A percentile compares a stretch with the other conserved stretches of the same genome.
These are phyloP conservation scores for Rhogogaster chlorosoma DNA, from an alignment of 2,888 invertebrate genomes.

Conservation along the genomic window DNA sequence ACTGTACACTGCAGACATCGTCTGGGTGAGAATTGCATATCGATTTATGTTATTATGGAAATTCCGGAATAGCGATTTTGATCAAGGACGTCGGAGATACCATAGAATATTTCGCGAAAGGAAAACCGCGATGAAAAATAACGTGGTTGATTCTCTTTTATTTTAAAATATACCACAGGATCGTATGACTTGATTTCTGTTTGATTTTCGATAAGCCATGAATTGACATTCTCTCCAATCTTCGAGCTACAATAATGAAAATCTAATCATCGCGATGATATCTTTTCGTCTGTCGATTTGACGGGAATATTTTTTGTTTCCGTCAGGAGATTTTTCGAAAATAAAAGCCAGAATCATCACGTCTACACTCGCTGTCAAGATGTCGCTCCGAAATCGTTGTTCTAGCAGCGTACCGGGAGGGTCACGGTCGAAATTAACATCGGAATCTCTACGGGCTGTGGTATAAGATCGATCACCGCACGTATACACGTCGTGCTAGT, in stretches of 20 bases:
- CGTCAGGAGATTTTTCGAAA: neutral
- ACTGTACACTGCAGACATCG: neutral
- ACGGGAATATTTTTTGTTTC: neutral
- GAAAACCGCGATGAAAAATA: neutral
- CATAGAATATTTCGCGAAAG: neutral
- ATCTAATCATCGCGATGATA: neutral
- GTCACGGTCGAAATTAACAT: constrained; percentile 31
- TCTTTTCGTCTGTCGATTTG: neutral
- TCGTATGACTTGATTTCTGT: too few relatives aligned
- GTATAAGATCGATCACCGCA: constrained; percentile 16
- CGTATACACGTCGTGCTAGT: neutral
- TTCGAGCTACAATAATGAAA: too few relatives aligned
- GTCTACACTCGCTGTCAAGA: neutral
- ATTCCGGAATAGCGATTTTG: neutral
- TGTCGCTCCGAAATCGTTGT: neutral
- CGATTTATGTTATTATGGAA: neutral
- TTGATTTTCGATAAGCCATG: too few relatives aligned
- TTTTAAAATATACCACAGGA: neutral
- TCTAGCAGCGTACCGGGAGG: neutral
- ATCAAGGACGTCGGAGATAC: neutral
- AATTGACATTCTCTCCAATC: too few relatives aligned
- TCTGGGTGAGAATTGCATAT: neutral
- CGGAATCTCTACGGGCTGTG: constrained; percentile 4
- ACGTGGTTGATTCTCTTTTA: neutral
- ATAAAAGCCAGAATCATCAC: neutral